These are phyloP conservation scores for Cololabis saira DNA, from an alignment of 2,113 vertebrate species.

Conservation along the genomic window DNA sequence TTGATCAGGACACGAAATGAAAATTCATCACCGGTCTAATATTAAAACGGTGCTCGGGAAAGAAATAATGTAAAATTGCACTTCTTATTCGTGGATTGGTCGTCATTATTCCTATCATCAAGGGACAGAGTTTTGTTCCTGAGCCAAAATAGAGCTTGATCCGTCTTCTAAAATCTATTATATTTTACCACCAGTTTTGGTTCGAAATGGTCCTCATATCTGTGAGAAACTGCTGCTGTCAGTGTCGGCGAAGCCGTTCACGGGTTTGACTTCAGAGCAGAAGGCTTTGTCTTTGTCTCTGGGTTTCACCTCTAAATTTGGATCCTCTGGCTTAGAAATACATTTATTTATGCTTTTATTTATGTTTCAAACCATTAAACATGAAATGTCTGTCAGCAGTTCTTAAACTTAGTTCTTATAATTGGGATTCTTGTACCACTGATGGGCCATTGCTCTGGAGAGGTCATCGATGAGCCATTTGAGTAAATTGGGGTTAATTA, in stretches of 20 bases:
- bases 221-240: conserved; percentile 55
- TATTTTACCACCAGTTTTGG: conserved; percentile 58
- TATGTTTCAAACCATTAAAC: conserved; percentile 24
- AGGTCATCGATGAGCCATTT: conserved; percentile 42
- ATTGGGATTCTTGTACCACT: conserved; percentile 50
- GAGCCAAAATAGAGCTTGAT: conserved; percentile 46
- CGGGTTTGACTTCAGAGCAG: conserved; percentile 54
- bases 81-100: conserved; percentile 53
- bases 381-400: conserved; percentile 30
- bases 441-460: conserved; percentile 39
- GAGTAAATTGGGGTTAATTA: conserved; percentile 72
- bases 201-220: conserved; percentile 45
- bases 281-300: conserved; percentile 42
- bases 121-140: conserved; percentile 37
- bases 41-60: no score
- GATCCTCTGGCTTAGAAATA: conserved; percentile 6
- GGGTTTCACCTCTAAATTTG: conserved; percentile 27
- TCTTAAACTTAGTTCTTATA: conserved; percentile 51
- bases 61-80: conserved; percentile 33
- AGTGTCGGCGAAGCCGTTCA: conserved; percentile 46
- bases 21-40: background rate
- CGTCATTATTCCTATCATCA: conserved; percentile 40
- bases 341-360: conserved; percentile 25
- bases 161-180: conserved; percentile 50
- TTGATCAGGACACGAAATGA: background rate